Conservation (phyloP, 2,888 invertebrate species). For the Heliothis peltigera region DNA sequence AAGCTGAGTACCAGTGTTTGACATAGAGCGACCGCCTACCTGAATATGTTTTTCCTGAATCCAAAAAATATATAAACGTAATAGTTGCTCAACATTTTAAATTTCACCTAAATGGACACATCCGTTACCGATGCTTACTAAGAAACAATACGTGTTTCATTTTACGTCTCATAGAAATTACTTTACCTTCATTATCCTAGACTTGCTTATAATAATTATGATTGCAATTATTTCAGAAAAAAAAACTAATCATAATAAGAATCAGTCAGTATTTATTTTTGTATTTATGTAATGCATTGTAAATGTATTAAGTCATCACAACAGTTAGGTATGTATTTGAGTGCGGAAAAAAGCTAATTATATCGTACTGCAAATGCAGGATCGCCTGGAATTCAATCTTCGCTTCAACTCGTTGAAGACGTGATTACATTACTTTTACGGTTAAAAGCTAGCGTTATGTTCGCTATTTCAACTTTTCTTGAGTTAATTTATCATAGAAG, state of each 20-base stretch:
- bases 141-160: too few relatives aligned
- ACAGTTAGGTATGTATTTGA: slow-evolving; percentile 14
- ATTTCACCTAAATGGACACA: too few relatives aligned
- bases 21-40: too few relatives aligned
- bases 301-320: slow-evolving; percentile 4
- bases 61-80: too few relatives aligned
- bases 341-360: slow-evolving; percentile 14
- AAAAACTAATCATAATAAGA: not conserved
- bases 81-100: too few relatives aligned
- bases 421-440: not conserved
- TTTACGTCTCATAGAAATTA: too few relatives aligned
- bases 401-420: slow-evolving; percentile 16
- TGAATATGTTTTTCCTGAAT: too few relatives aligned
- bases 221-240: slow-evolving; percentile 5
- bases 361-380: slow-evolving; percentile 8
- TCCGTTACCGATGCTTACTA: too few relatives aligned
- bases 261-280: slow-evolving; percentile 8
- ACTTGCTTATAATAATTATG: not conserved
- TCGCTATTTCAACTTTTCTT: not conserved
- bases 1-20: too few relatives aligned
- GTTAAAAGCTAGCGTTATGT: too few relatives aligned
- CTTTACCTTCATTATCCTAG: not conserved
- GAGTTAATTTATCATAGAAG: too few relatives aligned
- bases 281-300: slow-evolving; percentile 2
- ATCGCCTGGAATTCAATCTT: slow-evolving; percentile 19